Evolutionary conservation across 2,797 vertebrate species (phyloP), one percentile per base, ranked within the genome.

Genomic region (Rallus crepitans): DNA sequence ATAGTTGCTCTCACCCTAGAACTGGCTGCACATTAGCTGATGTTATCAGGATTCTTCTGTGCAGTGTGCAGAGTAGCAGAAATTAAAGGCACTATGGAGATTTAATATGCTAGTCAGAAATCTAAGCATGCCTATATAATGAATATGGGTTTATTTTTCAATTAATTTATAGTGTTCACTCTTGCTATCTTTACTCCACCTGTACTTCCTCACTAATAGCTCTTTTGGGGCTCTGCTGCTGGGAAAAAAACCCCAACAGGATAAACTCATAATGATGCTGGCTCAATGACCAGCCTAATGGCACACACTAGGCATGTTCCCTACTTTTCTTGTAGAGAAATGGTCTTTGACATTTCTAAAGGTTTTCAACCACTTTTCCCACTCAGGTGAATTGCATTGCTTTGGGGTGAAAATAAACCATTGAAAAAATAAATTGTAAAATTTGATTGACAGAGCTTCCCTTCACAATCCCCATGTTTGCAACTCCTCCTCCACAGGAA

Each of bases 401-500:
- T 96, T 91, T 94, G 78, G 75, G 55, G 78, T 94, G 65, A 85
- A 87, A 95, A 96, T 80, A 96, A 95, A 91, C 52, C 31, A 60
- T 55, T 89, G 93, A 63, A 93, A 87, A 92, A 95, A 93, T 69
- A 95, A 89, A 93, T 93, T 88, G 90, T 92, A 89, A 96, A 88
- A 82, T 92, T 82, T 92, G 94, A 97, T 97, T 93, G 94, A 82
- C 93, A 82, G 77, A 78, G 48, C 63, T 91, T 88, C 55, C 42
- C 89, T 96, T 94, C 82, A 90, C 68, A 89, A 21, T 75, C 37
- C 23, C 30, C 2, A 2, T 70, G 75, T 91, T 93, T 93, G 79
- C 82, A 90, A 27, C 89, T 92, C 88, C 73, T 97, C 83, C 90
- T 96, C 87, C 2, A 7, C 82, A 63, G 92, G 87, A 97, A 91